Conservation (phyloP, 2,113 vertebrate genomes). For the Dendropsophus ebraccatus region DNA sequence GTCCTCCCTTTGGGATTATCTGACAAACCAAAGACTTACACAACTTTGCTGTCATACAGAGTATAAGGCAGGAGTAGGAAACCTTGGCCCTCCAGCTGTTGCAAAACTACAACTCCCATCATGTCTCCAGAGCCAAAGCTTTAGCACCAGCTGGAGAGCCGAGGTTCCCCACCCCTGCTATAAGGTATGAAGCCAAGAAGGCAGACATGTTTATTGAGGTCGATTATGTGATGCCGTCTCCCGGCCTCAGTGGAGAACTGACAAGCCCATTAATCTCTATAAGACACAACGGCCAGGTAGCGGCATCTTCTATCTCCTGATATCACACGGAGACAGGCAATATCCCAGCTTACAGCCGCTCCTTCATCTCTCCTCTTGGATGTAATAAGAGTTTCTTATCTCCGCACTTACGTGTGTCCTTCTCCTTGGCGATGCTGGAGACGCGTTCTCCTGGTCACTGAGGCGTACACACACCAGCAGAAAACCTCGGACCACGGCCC, state of each 20-base stretch:
- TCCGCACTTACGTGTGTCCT: slow-evolving; percentile 40
- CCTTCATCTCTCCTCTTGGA: too few relatives aligned
- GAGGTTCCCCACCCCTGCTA: too few relatives aligned
- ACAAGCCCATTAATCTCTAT: slow-evolving; percentile 45
- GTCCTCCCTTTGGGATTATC: too few relatives aligned
- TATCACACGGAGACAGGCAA: slow-evolving; percentile 38
- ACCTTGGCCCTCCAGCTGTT: too few relatives aligned
- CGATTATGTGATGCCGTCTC: slow-evolving; percentile 13
- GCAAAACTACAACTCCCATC: too few relatives aligned
- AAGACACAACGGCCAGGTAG: slow-evolving; percentile 32
- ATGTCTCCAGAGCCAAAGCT: too few relatives aligned
- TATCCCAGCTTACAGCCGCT: slow-evolving; percentile 4
- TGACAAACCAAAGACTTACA: too few relatives aligned
- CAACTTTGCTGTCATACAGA: too few relatives aligned
- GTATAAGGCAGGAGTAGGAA: too few relatives aligned
- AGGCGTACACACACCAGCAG: slow-evolving; percentile 25
- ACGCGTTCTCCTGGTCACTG: slow-evolving; percentile 27
- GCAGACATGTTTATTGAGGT: slow-evolving; percentile 2
- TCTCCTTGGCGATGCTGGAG: slow-evolving; percentile 24
- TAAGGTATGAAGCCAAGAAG: slow-evolving; percentile 11
- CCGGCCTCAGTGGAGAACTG: slow-evolving; percentile 9
- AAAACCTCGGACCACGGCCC: background rate
- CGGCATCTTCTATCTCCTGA: slow-evolving; percentile 35
- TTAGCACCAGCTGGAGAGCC: too few relatives aligned
- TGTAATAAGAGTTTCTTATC: slow-evolving; percentile 57